phyloP scores from a whole-genome alignment of 1,140 invertebrate genomes.

The Tetragnatha versicolor region DNA sequence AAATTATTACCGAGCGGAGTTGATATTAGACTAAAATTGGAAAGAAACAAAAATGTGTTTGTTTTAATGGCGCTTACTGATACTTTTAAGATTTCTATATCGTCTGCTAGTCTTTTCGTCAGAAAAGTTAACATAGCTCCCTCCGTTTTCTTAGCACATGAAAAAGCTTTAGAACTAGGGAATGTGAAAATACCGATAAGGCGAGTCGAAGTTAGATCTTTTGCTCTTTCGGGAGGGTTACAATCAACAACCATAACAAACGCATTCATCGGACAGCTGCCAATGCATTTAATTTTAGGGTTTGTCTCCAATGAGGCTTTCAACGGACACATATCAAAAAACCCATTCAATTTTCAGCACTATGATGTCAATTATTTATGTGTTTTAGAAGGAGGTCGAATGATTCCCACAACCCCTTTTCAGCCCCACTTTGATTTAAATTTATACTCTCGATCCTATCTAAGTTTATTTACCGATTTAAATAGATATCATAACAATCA shows the following conservation, averaged over 20 bases:
- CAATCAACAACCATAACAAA: background rate
- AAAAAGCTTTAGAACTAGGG: background rate
- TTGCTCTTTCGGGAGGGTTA: background rate
- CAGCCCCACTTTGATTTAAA: background rate
- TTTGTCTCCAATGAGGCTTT: background rate
- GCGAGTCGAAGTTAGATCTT: background rate
- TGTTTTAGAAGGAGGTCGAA: background rate
- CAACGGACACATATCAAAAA: background rate
- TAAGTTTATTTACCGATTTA: constrained; percentile 10
- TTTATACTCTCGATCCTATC: background rate
- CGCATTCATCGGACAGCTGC: constrained; percentile 3
- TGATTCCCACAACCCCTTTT: background rate
- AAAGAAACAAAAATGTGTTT: constrained; percentile 11
- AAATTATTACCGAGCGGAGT: background rate
- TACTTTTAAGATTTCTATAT: background rate
- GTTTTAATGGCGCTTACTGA: background rate
- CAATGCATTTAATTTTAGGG: background rate
- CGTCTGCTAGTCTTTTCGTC: background rate
- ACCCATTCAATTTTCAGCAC: background rate
- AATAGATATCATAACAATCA: background rate
- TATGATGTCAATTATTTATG: background rate
- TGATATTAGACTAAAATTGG: no score
- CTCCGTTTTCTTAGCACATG: background rate
- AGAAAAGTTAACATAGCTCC: background rate
- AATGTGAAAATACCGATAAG: background rate